Evolutionary conservation across 2,113 vertebrate species (phyloP).

Genomic region (Sakesphorus luctuosus): DNA sequence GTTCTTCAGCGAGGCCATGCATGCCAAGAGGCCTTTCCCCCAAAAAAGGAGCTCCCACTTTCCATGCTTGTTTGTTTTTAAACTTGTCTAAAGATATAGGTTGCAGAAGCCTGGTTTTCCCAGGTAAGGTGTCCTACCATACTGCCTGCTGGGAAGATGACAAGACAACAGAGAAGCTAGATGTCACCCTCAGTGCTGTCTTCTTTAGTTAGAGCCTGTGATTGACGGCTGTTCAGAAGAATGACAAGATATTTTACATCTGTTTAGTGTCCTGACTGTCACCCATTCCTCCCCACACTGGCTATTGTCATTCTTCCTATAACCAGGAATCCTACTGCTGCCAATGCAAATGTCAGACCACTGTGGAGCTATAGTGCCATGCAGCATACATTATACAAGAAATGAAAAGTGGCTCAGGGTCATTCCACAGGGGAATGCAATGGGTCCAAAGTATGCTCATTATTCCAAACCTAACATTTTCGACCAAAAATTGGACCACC

Average conservation of each 20-base stretch:
- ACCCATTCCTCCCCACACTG: slow-evolving; percentile 73
- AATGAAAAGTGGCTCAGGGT: slow-evolving; percentile 60
- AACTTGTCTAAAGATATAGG: slow-evolving; percentile 13
- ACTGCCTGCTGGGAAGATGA: slow-evolving; percentile 72
- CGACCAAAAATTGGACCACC: neutral
- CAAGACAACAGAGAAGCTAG: slow-evolving; percentile 42
- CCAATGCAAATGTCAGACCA: slow-evolving; percentile 73
- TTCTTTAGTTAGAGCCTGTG: slow-evolving; percentile 72
- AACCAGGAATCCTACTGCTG: slow-evolving; percentile 65
- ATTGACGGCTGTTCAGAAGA: slow-evolving; percentile 81
- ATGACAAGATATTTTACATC: slow-evolving; percentile 86
- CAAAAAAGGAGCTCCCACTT: neutral
- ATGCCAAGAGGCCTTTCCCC: slow-evolving; percentile 28
- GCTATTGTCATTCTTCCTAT: slow-evolving; percentile 82
- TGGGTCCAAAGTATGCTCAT: slow-evolving; percentile 61
- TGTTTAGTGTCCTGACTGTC: slow-evolving; percentile 78
- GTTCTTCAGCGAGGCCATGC: slow-evolving; percentile 41
- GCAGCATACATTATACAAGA: slow-evolving; percentile 69
- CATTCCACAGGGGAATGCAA: slow-evolving; percentile 71
- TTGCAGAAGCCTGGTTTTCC: slow-evolving; percentile 26
- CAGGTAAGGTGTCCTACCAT: slow-evolving; percentile 71
- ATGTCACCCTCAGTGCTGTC: slow-evolving; percentile 66
- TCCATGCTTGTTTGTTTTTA: slow-evolving; percentile 68
- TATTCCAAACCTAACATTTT: slow-evolving; percentile 56
- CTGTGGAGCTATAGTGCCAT: slow-evolving; percentile 66